Base-by-base conservation (phyloP, 2,888 invertebrate species). In the Abscondita cerata region DNA sequence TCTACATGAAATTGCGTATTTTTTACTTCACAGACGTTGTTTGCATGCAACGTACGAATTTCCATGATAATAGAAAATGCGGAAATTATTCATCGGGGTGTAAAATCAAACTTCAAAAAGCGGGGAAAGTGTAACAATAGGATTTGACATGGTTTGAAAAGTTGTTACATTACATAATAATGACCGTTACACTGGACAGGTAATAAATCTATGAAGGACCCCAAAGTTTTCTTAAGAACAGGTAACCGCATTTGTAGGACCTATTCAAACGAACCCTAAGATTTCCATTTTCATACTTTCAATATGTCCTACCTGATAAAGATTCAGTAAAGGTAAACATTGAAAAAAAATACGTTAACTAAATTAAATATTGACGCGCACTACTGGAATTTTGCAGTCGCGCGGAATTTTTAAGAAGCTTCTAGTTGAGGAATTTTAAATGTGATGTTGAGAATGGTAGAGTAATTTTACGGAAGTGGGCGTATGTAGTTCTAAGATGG, bases 101-200 rank as follows among this genome's bases (percentile, higher is more conserved):
- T 46, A 46, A 46, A 46, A 19, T 46, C 6, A 25, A 20, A 33
- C 12, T 15, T n/a, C 31, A 13, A 13, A 48, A 48, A 47, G 33
- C 18, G 11, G 18, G 44, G 50, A 59, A 59, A 59, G 9, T 33
- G 46, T 41, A 62, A 62, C 58, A 62, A 62, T 62, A 18, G 46
- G 25, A 25, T 58, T 62, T 55, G 55, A 55, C 54, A 38, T 53
- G 59, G 47, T 40, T 55, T 58, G 62, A 62, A 62, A 62, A 62
- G 62, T 62, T 58, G 62, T 62, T 62, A 58, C 62, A 58, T 58
- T 58, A 62, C 58, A 58, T 57, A 62, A 62, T 62, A 62, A 62
- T 62, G 62, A 62, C 62, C 62, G 62, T 62, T 62, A 62, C 36
- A 53, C 62, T 54, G 62, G 62, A 62, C 62, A 62, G 62, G 62